Base-by-base conservation (phyloP, 1,140 invertebrate species). In the Megathymus violae region DNA sequence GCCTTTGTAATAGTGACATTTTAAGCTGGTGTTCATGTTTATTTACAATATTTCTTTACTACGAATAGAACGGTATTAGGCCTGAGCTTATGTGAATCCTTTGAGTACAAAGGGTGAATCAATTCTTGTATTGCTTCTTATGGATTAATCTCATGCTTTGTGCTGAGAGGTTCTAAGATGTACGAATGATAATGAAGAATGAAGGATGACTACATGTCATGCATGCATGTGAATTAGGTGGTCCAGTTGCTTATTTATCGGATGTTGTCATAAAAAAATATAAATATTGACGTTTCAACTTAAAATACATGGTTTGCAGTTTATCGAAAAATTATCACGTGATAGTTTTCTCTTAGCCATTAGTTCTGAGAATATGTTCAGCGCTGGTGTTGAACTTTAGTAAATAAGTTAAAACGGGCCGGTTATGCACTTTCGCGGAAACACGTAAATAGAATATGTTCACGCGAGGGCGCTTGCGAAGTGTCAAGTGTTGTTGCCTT, bases 361-460 rank as follows among this genome's bases (percentile, higher is more conserved):
- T 36, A n/a, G n/a, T 36, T 36, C 34, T 36, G 34, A 1, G 34
- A 11, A 36, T 36, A 11, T 36, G 34, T 11, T 9, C 4, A 36
- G n/a, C n/a, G 34, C 11, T 36, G n/a, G n/a, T 11, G 11, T 36
- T n/a, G 10, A 10, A 31, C 27, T 11, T 36, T 36, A 36, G 34
- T 36, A 36, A 36, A 36, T 36, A 36, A 36, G 34, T 36, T 36
- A 36, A 36, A 36, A 11, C 34, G 34, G 34, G 34, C 0, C 34
- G n/a, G 34, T 36, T 36, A 36, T 25, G 19, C 44, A 19, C 22
- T 19, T 13, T 47, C 16, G 16, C 16, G 41, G 41, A 44, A 44
- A 19, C 17, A 44, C 41, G 16, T 44, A 44, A 44, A 44, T 44
- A 44, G 41, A 44, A 44, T 19, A n/a, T 44, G 16, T 44, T 31